Base-by-base conservation (phyloP, 2,797 vertebrate species). In the Ibycter americanus region DNA sequence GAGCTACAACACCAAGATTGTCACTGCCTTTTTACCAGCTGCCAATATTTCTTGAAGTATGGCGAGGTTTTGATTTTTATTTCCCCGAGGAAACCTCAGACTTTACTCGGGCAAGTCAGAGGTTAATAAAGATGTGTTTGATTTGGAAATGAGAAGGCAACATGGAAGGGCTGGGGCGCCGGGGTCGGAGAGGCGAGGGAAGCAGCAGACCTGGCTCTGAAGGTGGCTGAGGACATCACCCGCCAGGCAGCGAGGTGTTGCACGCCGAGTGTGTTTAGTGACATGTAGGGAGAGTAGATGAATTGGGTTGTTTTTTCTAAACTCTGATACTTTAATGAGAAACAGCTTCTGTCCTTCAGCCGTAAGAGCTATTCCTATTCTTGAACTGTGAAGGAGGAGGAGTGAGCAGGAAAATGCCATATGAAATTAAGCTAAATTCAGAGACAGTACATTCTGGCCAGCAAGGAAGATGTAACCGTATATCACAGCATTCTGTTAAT, bases 301-400 rank as follows among this genome's bases (percentile, higher is more conserved):
- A 72, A 88, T 40, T 19, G 62, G 82, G 68, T 34, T 73, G 73
- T 87, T 84, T 51, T 63, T 68, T 80, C 82, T 65, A 83, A 92
- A 95, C 55, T 47, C 59, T n/a, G 80, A 92, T 77, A 36, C 84
- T 92, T 96, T 54, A 89, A 93, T 79, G 85, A 94, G 95, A 97
- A 95, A 94, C 90, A 94, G 83, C 87, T 89, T 87, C 91, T 96
- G 95, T 95, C 95, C 93, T 90, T 95, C 94, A 95, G 66, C 59
- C 6, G 14, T 44, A 73, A 87, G 72, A 96, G 93, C 90, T 96
- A 49, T 97, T 97, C 95, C 93, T 95, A 63, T 96, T 89, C 95
- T 80, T 83, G 91, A 96, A 81, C 90, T 94, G 93, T 82, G 90
- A 96, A 95, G 93, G 82, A 96, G 94, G 84, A 84, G 89, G 90